A percentile compares a stretch with the other conserved stretches of the same genome.
phyloP scores from a whole-genome alignment of 2,888 invertebrate species.

The Eupithecia abbreviata region DNA sequence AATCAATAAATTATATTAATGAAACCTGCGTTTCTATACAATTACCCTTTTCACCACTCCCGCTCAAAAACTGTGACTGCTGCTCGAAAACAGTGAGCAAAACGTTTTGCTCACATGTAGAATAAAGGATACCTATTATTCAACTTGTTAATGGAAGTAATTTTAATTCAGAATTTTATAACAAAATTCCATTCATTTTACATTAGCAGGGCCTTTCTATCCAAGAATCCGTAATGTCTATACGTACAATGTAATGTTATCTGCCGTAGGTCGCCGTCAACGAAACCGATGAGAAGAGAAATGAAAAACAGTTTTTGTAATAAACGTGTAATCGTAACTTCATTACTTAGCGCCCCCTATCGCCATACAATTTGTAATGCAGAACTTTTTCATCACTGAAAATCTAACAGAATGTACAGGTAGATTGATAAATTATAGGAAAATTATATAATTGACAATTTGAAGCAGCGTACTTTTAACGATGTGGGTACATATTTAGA shows the following conservation, averaged over 20 bases:
- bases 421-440: not conserved
- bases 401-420: not conserved
- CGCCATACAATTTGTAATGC: constrained; percentile 33
- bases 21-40: not conserved
- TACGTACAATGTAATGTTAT: too few relatives aligned
- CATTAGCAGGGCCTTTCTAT: too few relatives aligned
- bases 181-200: too few relatives aligned
- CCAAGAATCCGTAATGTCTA: too few relatives aligned
- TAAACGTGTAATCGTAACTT: constrained; percentile 64
- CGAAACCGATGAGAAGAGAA: constrained; percentile 21
- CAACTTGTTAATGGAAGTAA: too few relatives aligned
- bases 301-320: constrained; percentile 58
- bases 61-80: too few relatives aligned
- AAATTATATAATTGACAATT: not conserved
- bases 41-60: not conserved
- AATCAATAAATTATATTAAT: constrained; percentile 65
- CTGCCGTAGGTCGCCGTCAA: too few relatives aligned
- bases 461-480: not conserved
- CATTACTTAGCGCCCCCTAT: constrained; percentile 43
- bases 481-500: not conserved
- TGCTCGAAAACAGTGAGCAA: too few relatives aligned
- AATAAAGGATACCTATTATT: too few relatives aligned
- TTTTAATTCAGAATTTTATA: too few relatives aligned
- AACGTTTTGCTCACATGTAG: too few relatives aligned
- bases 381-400: constrained; percentile 34